phyloP scores from a whole-genome alignment of 2,888 invertebrate genomes.

The Arrhopalites spinosus region DNA sequence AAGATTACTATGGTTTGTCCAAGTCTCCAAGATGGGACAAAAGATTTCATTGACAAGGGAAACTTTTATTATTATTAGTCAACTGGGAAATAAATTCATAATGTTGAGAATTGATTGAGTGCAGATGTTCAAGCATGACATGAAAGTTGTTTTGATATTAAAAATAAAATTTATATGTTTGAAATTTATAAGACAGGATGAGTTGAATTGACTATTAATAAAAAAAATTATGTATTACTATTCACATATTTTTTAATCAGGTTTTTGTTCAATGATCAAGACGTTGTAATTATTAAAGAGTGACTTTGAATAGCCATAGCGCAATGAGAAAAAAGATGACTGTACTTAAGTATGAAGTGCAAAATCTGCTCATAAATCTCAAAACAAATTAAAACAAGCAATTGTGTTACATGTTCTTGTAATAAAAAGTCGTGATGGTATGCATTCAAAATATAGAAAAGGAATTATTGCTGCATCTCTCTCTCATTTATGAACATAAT shows the following conservation, averaged over 20 bases:
- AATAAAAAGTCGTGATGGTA: conserved; percentile 14
- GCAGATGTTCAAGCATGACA: background rate
- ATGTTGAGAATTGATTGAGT: background rate
- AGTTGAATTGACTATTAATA: background rate
- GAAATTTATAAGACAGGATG: background rate
- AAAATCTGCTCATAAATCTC: conserved; percentile 39
- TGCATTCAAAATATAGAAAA: background rate
- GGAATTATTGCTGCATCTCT: background rate
- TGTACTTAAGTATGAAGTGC: conserved; percentile 13
- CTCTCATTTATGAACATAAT: background rate
- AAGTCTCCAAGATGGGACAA: background rate
- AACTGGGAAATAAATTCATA: background rate
- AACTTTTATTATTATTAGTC: background rate
- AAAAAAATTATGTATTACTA: background rate
- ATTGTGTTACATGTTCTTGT: background rate
- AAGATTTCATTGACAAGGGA: background rate
- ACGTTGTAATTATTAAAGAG: conserved; percentile 4
- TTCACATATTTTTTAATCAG: conserved; percentile 13
- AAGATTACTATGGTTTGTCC: background rate
- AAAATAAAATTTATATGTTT: background rate
- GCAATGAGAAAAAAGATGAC: background rate
- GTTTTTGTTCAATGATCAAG: background rate
- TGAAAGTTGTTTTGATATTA: background rate
- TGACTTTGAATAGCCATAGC: background rate
- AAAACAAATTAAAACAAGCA: conserved; percentile 18